phyloP scores from a whole-genome alignment of 2,113 vertebrate genomes.

The Aviceda subcristata region DNA sequence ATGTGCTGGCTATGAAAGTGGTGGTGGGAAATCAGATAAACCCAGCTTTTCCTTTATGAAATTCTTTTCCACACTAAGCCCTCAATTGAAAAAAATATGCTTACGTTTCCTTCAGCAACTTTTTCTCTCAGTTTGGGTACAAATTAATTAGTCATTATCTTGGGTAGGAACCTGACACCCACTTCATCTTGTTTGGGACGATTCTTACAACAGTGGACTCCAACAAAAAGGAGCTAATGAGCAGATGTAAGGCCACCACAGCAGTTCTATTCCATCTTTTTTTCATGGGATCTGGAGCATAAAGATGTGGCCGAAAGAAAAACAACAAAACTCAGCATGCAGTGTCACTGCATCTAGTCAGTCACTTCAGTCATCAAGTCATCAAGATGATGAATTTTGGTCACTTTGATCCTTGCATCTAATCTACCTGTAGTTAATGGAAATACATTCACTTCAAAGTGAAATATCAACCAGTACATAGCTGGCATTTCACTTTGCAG shows the following conservation, averaged over 20 bases:
- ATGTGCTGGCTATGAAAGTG: neutral
- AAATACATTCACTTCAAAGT: neutral
- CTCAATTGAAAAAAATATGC: neutral
- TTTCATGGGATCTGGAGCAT: neutral
- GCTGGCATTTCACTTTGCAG: neutral
- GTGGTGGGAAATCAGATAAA: neutral
- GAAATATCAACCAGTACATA: neutral
- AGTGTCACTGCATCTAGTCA: neutral
- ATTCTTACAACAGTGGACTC: neutral
- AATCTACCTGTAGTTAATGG: neutral
- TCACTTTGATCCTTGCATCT: neutral
- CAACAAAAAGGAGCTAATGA: neutral
- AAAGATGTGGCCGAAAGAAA: neutral
- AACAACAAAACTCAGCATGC: neutral
- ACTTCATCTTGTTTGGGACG: neutral
- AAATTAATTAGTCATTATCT: neutral
- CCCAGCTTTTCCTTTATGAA: neutral
- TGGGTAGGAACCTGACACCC: neutral
- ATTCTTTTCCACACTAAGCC: neutral
- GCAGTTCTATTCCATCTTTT: neutral
- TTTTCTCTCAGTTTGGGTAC: neutral
- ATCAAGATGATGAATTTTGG: neutral
- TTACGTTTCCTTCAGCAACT: neutral
- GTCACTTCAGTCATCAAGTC: neutral
- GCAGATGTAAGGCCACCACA: neutral